phyloP scores from a whole-genome alignment of 2,113 vertebrate genomes.

The Perca flavescens region DNA sequence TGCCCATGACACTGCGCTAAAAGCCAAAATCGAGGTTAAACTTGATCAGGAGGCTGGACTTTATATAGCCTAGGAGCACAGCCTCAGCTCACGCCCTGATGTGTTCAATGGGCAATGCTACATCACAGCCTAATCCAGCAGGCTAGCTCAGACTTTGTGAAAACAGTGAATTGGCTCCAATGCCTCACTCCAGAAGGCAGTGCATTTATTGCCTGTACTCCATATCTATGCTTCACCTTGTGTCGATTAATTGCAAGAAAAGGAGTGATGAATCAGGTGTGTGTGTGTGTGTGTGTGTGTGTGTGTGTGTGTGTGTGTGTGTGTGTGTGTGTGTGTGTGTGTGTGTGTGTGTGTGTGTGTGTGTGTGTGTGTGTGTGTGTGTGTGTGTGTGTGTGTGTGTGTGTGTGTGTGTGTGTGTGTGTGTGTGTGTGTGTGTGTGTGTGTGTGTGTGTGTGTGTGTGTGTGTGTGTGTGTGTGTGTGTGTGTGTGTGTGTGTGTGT shows the following conservation, averaged over 20 bases:
- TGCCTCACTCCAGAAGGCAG: conserved; percentile 20
- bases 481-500: neutral
- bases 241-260: conserved; percentile 46
- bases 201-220: conserved; percentile 32
- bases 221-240: conserved; percentile 57
- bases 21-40: conserved; percentile 33
- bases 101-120: neutral
- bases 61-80: conserved; percentile 24
- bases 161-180: conserved; percentile 2
- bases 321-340: neutral
- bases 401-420: neutral
- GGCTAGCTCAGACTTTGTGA: conserved; percentile 7
- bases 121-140: conserved; percentile 13
- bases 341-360: neutral
- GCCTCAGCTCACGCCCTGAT: neutral
- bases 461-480: neutral
- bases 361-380: neutral
- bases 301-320: neutral
- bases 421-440: neutral
- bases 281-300: neutral
- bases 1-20: conserved; percentile 37
- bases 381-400: neutral
- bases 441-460: neutral
- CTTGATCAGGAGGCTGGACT: conserved; percentile 51
- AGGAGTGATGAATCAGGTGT: conserved; percentile 31